Conservation (phyloP, 2,113 vertebrate genomes). For the Perognathus longimembris region DNA sequence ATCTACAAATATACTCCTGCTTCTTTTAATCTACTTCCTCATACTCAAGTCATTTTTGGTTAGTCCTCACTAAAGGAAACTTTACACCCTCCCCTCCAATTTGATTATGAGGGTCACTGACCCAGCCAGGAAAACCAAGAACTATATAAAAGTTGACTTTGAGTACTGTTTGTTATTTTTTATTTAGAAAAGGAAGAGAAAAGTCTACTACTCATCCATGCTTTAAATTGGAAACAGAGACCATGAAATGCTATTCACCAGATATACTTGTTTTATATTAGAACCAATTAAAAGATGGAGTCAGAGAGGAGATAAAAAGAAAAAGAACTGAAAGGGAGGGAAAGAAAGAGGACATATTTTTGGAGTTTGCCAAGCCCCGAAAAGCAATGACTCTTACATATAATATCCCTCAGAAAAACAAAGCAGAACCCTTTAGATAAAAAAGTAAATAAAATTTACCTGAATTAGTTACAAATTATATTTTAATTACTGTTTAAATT, state of each 20-base stretch:
- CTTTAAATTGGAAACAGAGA: slow-evolving; percentile 77
- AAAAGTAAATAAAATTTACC: slow-evolving; percentile 69
- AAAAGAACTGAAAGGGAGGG: slow-evolving; percentile 36
- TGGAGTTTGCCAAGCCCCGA: slow-evolving; percentile 31
- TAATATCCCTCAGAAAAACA: slow-evolving; percentile 74
- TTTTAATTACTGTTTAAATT: slow-evolving; percentile 68
- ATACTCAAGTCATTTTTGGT: not conserved
- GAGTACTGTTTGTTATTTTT: slow-evolving; percentile 56
- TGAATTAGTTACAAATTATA: slow-evolving; percentile 72
- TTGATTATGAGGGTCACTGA: slow-evolving; percentile 30
- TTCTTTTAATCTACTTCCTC: not conserved
- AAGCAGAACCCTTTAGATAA: slow-evolving; percentile 69
- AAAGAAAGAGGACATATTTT: slow-evolving; percentile 12
- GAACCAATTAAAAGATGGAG: slow-evolving; percentile 53
- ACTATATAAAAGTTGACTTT: slow-evolving; percentile 54
- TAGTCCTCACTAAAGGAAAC: not conserved
- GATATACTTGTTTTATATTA: slow-evolving; percentile 69
- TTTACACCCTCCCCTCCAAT: not conserved
- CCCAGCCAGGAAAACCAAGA: slow-evolving; percentile 45
- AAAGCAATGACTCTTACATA: slow-evolving; percentile 44
- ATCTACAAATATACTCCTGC: not conserved
- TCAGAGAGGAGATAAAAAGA: slow-evolving; percentile 64
- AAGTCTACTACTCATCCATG: slow-evolving; percentile 18
- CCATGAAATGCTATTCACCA: slow-evolving; percentile 46
- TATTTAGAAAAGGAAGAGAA: slow-evolving; percentile 53